Evolutionary conservation across 2,888 invertebrate genomes (phyloP), one percentile per base, ranked within the genome.

Genomic region (Pedicia rivosa): DNA sequence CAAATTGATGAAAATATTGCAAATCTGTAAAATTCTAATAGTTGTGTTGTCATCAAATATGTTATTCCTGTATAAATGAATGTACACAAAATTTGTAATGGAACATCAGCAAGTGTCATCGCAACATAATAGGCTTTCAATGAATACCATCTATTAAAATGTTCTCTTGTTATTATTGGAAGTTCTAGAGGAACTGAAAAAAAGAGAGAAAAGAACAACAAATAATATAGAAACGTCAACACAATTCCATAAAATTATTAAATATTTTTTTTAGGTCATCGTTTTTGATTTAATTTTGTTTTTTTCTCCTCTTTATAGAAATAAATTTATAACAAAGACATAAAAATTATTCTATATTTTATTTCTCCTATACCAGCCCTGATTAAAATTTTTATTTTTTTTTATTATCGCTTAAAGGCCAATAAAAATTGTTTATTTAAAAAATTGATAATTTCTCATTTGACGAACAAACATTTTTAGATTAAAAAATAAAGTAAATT

Each of bases 81-180:
- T 0, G 87, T 84, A 48, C 78, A 80, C 15, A 77, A 56, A 1
- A 78, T 60, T 65, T 87, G 88, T 43, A 80, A 74, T 1, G 88
- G 91, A 46, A 91, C 64, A 50, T 88, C 84, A 0, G 84, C 75
- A 35, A 81, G 57, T 5, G 83, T 73, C 32, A 80, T 77, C 8
- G 87, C 80, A 14, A 78, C 57, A 53, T 82, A 90, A 59, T 84
- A 87, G 1, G 86, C 78, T 34, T 78, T 75, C 3, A 87, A 62
- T 14, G 82, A 81, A 60, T 90, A 90, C 90, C 88, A 90, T 40
- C 84, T 73, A 61, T 90, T 90, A 49, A 87, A 79, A 53, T 87
- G 82, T 54, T 90, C 90, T 34, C 84, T 64, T 3, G 75, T 71
- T 37, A 86, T 73, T 39, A 86, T 74, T 12, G 80, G 76, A 58